phyloP scores from a whole-genome alignment of 2,888 invertebrate species.

The Nysson spinosus region DNA sequence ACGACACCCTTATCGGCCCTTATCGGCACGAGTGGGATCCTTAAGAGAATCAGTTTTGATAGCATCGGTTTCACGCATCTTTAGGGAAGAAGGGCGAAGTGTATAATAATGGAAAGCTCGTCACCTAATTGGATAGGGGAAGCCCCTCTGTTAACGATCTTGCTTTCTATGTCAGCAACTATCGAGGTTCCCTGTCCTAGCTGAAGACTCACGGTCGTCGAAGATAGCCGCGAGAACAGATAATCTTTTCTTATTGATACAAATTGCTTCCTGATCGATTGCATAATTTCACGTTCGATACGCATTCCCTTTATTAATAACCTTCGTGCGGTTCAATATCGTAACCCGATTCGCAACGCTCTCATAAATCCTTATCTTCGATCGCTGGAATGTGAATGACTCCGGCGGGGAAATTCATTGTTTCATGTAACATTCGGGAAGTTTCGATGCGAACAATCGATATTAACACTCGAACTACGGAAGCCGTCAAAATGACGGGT shows the following conservation, averaged over 20 bases:
- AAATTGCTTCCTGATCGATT: slow-evolving; percentile 34
- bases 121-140: slow-evolving; percentile 73
- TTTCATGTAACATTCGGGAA: no score
- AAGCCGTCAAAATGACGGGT: no score
- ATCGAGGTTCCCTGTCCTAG: slow-evolving; percentile 17
- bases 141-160: slow-evolving; percentile 66
- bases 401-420: no score
- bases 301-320: not conserved
- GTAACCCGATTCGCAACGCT: no score
- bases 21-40: no score
- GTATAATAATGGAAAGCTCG: slow-evolving; percentile 56
- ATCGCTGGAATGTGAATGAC: no score
- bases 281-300: not conserved
- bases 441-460: no score
- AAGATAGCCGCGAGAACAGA: slow-evolving; percentile 19
- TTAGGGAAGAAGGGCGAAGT: slow-evolving; percentile 5
- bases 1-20: no score
- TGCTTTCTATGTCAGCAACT: slow-evolving; percentile 70
- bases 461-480: no score
- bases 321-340: no score
- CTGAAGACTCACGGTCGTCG: slow-evolving; percentile 26
- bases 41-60: not conserved
- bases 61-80: slow-evolving; percentile 17
- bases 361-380: no score
- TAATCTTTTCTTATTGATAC: slow-evolving; percentile 28